Evolutionary conservation across 2,888 invertebrate genomes (phyloP).

Genomic region (Heliconius ethilla): DNA sequence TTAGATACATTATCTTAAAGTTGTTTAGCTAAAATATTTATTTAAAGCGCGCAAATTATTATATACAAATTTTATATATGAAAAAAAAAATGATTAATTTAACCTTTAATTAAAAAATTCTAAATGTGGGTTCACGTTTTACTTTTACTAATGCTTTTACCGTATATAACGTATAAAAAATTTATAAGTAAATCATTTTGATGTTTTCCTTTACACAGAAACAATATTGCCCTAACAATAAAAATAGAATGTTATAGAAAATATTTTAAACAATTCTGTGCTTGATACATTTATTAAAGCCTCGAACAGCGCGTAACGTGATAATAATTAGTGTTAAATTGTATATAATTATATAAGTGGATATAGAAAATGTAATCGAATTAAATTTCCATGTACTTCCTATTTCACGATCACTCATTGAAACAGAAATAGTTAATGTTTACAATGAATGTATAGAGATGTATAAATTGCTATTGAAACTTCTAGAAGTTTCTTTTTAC

Average conservation of each 20-base stretch:
- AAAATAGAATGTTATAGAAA: neutral
- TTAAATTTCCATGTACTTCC: constrained; percentile 50
- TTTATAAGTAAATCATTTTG: neutral
- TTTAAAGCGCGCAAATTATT: constrained; percentile 17
- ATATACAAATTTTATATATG: neutral
- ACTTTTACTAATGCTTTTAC: neutral
- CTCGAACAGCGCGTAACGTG: constrained; percentile 75
- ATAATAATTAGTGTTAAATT: constrained; percentile 78
- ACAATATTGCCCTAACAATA: neutral
- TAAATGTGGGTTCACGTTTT: neutral
- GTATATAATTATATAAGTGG: constrained; percentile 71
- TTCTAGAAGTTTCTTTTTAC: constrained; percentile 12
- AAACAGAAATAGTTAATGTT: constrained; percentile 31
- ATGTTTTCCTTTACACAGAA: neutral
- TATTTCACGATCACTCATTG: constrained; percentile 57
- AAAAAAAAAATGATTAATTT: neutral
- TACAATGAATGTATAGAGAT: constrained; percentile 25
- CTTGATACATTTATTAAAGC: constrained; percentile 46
- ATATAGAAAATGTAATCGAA: constrained; percentile 56
- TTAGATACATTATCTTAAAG: constrained; percentile 43
- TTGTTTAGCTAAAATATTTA: constrained; percentile 12
- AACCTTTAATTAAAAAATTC: neutral
- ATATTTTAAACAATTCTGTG: constrained; percentile 31
- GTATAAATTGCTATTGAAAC: constrained; percentile 42
- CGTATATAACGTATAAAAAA: neutral